Conservation (phyloP, 2,797 vertebrate species). For the Dendrocincla tyrannina region DNA sequence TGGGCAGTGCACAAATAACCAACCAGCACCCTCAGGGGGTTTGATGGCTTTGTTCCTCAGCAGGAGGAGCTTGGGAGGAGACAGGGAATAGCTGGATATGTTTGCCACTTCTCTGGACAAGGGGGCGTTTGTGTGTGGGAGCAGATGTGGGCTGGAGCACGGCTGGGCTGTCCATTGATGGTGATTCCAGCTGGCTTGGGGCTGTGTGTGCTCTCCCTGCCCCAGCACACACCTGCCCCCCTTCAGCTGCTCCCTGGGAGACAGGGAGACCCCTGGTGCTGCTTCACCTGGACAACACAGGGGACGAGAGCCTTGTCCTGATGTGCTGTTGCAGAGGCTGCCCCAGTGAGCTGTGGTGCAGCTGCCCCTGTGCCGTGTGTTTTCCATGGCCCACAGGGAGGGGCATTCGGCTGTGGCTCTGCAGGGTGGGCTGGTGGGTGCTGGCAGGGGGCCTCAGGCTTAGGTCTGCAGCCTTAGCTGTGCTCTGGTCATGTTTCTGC, state of each 20-base stretch:
- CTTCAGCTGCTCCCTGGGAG: background rate
- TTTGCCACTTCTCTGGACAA: background rate
- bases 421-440: fast-evolving
- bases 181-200: background rate
- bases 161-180: background rate
- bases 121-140: background rate
- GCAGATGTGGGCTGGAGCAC: background rate
- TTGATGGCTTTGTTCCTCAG: background rate
- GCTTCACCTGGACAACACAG: background rate
- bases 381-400: background rate
- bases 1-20: background rate
- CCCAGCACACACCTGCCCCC: background rate
- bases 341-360: background rate
- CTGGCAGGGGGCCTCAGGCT: background rate
- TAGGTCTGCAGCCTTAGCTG: background rate
- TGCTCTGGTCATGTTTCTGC: background rate
- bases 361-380: background rate
- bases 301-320: background rate
- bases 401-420: background rate
- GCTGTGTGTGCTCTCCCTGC: background rate
- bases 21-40: fast-evolving
- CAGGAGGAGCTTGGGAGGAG: background rate
- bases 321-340: background rate
- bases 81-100: background rate
- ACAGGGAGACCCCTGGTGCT: background rate